Conservation (phyloP, 1,140 invertebrate species). For the Neotoxoptera formosana region DNA sequence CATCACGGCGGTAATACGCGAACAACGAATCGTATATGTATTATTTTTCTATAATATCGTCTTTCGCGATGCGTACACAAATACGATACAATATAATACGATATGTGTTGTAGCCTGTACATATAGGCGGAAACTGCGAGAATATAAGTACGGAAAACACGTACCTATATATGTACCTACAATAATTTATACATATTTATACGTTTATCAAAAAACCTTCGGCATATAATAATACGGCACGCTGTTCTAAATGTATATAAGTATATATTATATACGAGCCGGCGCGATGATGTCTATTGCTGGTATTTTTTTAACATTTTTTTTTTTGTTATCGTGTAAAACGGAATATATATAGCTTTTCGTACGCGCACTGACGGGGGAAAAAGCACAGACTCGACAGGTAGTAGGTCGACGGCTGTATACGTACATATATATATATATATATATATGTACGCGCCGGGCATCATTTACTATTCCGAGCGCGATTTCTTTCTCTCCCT, state of each 20-base stretch:
- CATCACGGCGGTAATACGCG: neutral
- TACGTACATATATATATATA: neutral
- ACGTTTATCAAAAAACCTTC: neutral
- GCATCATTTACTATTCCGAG: slow-evolving; percentile 45
- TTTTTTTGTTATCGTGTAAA: neutral
- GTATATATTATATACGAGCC: neutral
- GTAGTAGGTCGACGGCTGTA: neutral
- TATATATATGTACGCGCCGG: neutral
- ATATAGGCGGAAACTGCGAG: neutral
- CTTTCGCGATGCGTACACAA: neutral
- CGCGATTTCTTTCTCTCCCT: slow-evolving; percentile 27
- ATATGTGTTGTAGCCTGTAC: neutral
- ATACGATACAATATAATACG: neutral
- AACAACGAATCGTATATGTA: neutral
- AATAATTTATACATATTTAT: neutral
- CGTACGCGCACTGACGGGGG: neutral
- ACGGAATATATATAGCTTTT: slow-evolving; percentile 38
- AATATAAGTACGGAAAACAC: neutral
- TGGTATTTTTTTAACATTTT: neutral
- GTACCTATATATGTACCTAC: neutral
- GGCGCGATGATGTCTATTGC: neutral
- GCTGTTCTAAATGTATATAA: neutral
- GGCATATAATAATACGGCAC: neutral
- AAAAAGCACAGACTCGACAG: slow-evolving; percentile 13
- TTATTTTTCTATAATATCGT: neutral